Evolutionary conservation across 2,113 vertebrate genomes (phyloP), one percentile per base, ranked within the genome.

Genomic region (Gnathonemus echidnorhynchus): DNA sequence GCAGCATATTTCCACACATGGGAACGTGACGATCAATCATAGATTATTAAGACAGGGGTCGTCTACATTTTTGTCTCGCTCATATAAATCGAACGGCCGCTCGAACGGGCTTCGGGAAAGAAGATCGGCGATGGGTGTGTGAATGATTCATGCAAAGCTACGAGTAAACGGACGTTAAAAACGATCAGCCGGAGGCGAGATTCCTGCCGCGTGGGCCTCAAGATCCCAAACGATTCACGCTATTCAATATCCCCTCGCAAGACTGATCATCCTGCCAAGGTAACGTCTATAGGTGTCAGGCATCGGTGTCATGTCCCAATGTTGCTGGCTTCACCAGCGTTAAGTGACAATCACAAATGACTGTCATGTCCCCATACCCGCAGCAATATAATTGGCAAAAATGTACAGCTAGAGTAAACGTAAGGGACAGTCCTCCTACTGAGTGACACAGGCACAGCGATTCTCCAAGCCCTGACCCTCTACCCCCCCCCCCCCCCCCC

Each of bases 1-100:
- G 46, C 17, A 21, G 50, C 88, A 90, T 92, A 91, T 92, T 92
- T 93, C 90, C 19, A 1, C 80, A 84, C 80, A 77, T 4, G 42
- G 90, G 89, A 88, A 58, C 89, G 90, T 92, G 88, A 90, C 91
- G 92, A 80, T 94, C 50, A 92, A 92, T 94, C 92, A 92, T 21
- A 89, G 91, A 91, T 93, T 91, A 94, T 93, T 92, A 91, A 89
- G 84, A 90, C 49, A n/a, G 91, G 91, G 90, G 91, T 91, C 88
- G 8, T 19, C 19, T 11, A 50, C 66, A 70, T 89, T 89, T 84
- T 88, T 90, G 74, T 91, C 88, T 31, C 27, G 50, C 90, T 90
- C 91, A 90, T 89, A 90, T 92, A 92, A 93, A 93, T 93, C 92
- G 90, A 87, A 91, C 92, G 89, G 89, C 50, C 8, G 48, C 49